Evolutionary conservation across 2,888 invertebrate species (phyloP), one percentile per base, ranked within the genome.

Genomic region (Lepidocyrtinus sp.): DNA sequence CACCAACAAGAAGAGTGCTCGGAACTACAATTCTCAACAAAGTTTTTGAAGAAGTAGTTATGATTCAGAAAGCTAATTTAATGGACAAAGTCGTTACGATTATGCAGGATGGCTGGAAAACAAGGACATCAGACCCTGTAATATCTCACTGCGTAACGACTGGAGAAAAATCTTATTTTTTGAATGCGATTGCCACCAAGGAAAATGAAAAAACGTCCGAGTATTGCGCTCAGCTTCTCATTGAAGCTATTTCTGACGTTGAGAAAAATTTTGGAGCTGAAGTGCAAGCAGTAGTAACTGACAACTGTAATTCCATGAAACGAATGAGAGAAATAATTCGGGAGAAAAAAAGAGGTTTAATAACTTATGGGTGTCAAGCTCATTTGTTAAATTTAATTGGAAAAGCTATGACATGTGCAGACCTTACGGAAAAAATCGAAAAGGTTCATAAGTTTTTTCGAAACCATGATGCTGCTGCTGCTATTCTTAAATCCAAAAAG

Each of bases 31-130:
- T 83, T 7, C 27, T 83, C 0, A 59, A 65, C 9, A 24, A 69
- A 17, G 65, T 77, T 3, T 61, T 77, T 24, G 61, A 59, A 12
- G 76, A 79, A 59, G 61, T 74, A 19, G 70, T 25, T 9, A 15
- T 15, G 25, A 17, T 17, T 50, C 36, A 70, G 27, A 67, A 62
- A 1, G 25, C 3, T 1, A 19, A 63, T 12, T 9, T 80, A 2
- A 21, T 21, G 15, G 59, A 61, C 24, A 76, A 75, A 61, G 69
- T 63, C 27, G 80, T 68, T 9, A 55, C 63, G 0, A 36, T 83
- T 0, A 50, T 80, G 3, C 82, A 83, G 36, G 72, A 73, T 71
- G 82, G 82, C 17, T 83, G 82, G 82, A 72, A 63, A 5, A 74
- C 76, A 2, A 61, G n/a, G 1, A 75, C 79, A 63, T 68, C 46